Evolutionary conservation across 2,113 vertebrate genomes (phyloP).

Genomic region (Symphodus melops): DNA sequence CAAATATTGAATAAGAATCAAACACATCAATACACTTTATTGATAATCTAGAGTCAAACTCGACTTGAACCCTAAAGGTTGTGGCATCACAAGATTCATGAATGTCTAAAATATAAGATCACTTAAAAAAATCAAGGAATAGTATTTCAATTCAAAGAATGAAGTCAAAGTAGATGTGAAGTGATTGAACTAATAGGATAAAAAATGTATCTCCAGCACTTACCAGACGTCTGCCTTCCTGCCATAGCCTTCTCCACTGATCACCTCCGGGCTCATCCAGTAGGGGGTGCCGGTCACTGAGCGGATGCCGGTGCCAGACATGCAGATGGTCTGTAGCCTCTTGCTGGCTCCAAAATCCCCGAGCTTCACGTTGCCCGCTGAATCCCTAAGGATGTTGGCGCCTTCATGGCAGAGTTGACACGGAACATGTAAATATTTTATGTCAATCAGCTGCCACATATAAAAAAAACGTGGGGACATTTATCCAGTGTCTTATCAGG

Average conservation of each 20-base stretch:
- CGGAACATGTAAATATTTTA: conserved; percentile 11
- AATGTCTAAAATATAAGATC: no score
- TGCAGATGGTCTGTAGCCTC: conserved; percentile 95
- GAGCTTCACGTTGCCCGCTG: conserved; percentile 94
- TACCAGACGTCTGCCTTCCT: conserved; percentile 96
- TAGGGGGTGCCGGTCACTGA: conserved; percentile 96
- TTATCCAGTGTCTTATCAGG: neutral
- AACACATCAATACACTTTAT: no score
- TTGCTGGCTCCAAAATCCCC: conserved; percentile 98
- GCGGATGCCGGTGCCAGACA: conserved; percentile 93
- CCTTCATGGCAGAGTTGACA: conserved; percentile 77
- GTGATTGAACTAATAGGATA: no score
- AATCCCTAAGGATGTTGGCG: conserved; percentile 96
- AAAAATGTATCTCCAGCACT: conserved; percentile 34
- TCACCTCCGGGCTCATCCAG: conserved; percentile 99
- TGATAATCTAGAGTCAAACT: no score
- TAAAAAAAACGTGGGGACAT: neutral
- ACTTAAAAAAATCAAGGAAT: no score
- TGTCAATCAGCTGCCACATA: neutral
- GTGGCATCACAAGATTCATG: no score
- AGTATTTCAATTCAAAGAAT: no score
- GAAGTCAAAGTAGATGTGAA: no score
- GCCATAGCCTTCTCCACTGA: conserved; percentile 96
- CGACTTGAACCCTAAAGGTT: no score
- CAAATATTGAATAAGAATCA: no score